Conservation (phyloP, 2,797 vertebrate genomes). For the Clamator glandarius region DNA sequence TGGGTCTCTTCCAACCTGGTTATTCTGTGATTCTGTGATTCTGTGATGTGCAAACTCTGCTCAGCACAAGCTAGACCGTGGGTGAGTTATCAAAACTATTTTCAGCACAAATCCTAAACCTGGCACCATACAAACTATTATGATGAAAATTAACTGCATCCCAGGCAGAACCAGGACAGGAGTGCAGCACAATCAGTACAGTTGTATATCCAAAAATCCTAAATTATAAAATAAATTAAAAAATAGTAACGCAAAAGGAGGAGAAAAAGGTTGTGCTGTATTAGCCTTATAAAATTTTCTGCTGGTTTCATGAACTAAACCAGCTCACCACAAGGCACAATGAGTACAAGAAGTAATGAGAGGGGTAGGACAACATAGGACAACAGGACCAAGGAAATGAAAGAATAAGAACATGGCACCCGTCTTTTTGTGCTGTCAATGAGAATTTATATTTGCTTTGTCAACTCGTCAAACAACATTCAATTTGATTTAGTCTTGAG, state of each 20-base stretch:
- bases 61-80: neutral
- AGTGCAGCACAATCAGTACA: neutral
- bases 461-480: neutral
- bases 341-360: neutral
- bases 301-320: neutral
- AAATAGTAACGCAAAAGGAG: neutral
- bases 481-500: neutral
- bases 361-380: neutral
- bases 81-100: rapidly evolving
- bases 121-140: neutral
- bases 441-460: neutral
- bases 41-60: neutral
- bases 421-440: neutral
- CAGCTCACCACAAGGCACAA: neutral
- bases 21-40: no score
- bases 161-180: neutral
- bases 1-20: no score
- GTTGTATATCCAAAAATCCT: neutral
- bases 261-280: neutral
- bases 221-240: neutral
- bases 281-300: neutral
- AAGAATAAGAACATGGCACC: neutral
- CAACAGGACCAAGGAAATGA: neutral
- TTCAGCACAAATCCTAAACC: neutral
- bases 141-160: neutral